phyloP scores from a whole-genome alignment of 2,797 vertebrate species.

The Microcaecilia unicolor region DNA sequence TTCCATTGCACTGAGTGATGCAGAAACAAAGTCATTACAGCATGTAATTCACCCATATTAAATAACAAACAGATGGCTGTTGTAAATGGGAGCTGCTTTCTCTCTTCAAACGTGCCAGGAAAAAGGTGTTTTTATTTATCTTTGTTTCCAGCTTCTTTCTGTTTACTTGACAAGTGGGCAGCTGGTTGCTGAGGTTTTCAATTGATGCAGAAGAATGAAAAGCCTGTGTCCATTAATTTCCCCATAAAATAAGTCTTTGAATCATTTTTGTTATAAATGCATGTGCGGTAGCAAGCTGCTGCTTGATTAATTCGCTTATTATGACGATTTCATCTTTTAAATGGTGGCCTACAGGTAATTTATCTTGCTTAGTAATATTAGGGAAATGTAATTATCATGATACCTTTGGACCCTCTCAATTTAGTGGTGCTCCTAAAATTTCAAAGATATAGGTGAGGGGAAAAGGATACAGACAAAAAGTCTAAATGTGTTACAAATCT shows the following conservation, averaged over 20 bases:
- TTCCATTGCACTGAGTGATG: conserved; percentile 95
- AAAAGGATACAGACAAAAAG: too few relatives aligned
- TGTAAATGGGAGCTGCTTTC: conserved; percentile 94
- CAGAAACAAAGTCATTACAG: conserved; percentile 99
- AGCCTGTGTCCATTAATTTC: conserved; percentile 99
- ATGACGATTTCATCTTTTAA: conserved; percentile 98
- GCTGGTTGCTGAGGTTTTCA: conserved; percentile 98
- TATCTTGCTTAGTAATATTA: conserved; percentile 93
- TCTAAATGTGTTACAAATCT: conserved; percentile 61
- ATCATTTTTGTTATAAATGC: conserved; percentile 78
- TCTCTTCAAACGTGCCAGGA: conserved; percentile 92
- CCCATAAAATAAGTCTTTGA: conserved; percentile 84
- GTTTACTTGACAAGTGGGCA: conserved; percentile 98
- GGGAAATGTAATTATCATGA: conserved; percentile 98
- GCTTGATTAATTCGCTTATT: conserved; percentile 99
- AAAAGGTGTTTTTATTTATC: conserved; percentile 94
- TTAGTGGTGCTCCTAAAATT: conserved; percentile 77
- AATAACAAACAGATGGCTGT: conserved; percentile 99
- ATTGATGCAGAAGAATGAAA: conserved; percentile 99
- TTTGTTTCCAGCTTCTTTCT: conserved; percentile 96
- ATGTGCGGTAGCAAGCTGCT: conserved; percentile 74
- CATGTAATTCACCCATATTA: conserved; percentile 99
- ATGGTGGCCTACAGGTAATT: conserved; percentile 98
- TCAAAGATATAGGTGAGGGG: conserved; percentile 71
- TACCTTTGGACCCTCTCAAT: conserved; percentile 88